Evolutionary conservation across 2,113 vertebrate genomes (phyloP), one percentile per base, ranked within the genome.

Genomic region (Ictalurus furcatus): DNA sequence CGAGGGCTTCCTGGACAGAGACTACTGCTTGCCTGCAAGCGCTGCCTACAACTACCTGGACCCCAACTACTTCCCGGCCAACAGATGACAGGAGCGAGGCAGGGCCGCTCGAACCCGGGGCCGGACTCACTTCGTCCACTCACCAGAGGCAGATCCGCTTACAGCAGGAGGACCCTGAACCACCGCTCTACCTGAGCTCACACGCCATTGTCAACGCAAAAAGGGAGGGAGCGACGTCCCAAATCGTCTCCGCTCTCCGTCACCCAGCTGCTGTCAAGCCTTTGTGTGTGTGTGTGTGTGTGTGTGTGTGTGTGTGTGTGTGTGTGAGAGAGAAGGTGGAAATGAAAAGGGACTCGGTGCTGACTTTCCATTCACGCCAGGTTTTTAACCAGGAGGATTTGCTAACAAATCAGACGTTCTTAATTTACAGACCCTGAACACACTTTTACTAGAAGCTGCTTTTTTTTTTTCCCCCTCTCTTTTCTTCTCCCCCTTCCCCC

Each of bases 31-130:
- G 97, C 97, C 97, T 5, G 98, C 97, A 94, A 96, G 95, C 95
- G 94, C 97, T 87, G 97, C 97, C 95, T 99, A 99, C 96, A 99
- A 98, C 96, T 99, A 99, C 94, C 96, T 99, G 96, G 98, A 99
- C 96, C 98, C 98, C 90, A 99, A 99, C 96, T 99, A 99, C 97
- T 99, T 98, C 95, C 98, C 98, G 90, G 98, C 98, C 91, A 99
- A 99, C 95, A 99, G 98, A 99, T 99, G 98, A 99, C 98, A 97
- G 97, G 97, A 93, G 90, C 92, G 84, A 86, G 93, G 92, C 92
- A 34, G 93, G 92, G 93, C 92, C 91, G 92, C 93, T 85, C 80
- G 90, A 87, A 91, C 93, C 93, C 94, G 92, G 94, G 93, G 92
- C 93, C 93, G 93, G 92, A 94, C 95, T 94, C 92, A 94, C 94